Evolutionary conservation across 2,797 vertebrate species (phyloP).

Genomic region (Knipowitschia caucasica): DNA sequence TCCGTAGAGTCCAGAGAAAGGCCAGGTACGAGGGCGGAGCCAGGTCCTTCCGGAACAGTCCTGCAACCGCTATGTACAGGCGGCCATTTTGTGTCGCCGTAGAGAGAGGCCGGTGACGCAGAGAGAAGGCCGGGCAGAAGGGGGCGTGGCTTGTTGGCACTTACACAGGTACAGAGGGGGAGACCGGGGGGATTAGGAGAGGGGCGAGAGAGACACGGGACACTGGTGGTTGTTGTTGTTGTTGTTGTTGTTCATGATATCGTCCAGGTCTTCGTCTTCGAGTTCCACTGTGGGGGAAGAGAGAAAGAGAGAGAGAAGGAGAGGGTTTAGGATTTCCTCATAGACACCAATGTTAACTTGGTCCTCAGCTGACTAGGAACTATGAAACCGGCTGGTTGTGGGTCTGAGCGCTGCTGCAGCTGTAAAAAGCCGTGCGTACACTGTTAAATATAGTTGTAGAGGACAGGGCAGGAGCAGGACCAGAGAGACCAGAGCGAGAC

Average conservation of each 20-base stretch:
- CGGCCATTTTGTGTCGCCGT: constrained; percentile 34
- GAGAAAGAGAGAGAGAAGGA: constrained; percentile 9
- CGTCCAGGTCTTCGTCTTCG: constrained; percentile 78
- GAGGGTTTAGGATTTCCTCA: not conserved
- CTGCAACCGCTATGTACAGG: constrained; percentile 66
- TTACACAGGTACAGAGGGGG: too few relatives aligned
- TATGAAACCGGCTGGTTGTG: too few relatives aligned
- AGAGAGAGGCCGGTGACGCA: constrained; percentile 46
- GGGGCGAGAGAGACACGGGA: constrained; percentile 70
- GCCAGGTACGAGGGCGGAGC: constrained; percentile 46
- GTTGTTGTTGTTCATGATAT: constrained; percentile 81
- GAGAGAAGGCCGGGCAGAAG: constrained; percentile 16
- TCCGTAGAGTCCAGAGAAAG: constrained; percentile 41
- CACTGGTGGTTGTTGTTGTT: constrained; percentile 76
- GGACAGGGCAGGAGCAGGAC: too few relatives aligned
- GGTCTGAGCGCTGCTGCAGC: too few relatives aligned
- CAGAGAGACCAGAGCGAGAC: too few relatives aligned
- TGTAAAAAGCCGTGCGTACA: too few relatives aligned
- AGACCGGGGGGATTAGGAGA: constrained; percentile 69
- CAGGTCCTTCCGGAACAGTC: constrained; percentile 65
- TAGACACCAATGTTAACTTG: too few relatives aligned
- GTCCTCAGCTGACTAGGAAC: too few relatives aligned
- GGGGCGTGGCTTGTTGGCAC: constrained; percentile 53
- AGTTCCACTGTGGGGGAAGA: constrained; percentile 72
- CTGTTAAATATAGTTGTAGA: too few relatives aligned